phyloP scores from a whole-genome alignment of 2,888 invertebrate species.

The Temnothorax unifasciatus region DNA sequence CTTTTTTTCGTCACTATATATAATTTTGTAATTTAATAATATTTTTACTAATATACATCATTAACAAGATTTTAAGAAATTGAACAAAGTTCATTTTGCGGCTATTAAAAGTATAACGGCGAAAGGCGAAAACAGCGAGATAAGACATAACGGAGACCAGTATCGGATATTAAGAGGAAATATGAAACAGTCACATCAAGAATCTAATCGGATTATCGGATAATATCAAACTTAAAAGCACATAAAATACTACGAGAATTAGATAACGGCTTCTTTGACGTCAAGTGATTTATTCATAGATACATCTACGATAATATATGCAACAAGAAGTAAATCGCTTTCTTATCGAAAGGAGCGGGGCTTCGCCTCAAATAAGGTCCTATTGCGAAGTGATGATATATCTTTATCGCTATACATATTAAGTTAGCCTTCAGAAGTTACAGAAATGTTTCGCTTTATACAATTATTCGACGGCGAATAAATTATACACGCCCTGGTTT shows the following conservation, averaged over 20 bases:
- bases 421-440: conserved; percentile 38
- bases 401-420: conserved; percentile 26
- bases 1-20: neutral
- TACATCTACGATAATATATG: conserved; percentile 52
- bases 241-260: conserved; percentile 1
- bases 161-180: neutral
- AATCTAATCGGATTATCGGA: conserved; percentile 15
- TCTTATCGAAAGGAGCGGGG: conserved; percentile 37
- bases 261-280: conserved; percentile 33
- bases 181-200: neutral
- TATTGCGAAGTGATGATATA: conserved; percentile 40
- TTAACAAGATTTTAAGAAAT: neutral
- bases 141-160: neutral
- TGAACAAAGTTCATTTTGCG: neutral
- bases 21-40: too few relatives aligned
- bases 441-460: conserved; percentile 28
- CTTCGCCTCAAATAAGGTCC: conserved; percentile 23
- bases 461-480: conserved; percentile 23
- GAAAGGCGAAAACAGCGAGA: neutral
- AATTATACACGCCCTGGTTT: conserved; percentile 47
- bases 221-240: conserved; percentile 7
- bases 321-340: conserved; percentile 46
- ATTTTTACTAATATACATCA: neutral
- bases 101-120: neutral
- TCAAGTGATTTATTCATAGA: conserved; percentile 49